Evolutionary conservation across 1,140 invertebrate species (phyloP).

Genomic region (Batillaria attramentaria): DNA sequence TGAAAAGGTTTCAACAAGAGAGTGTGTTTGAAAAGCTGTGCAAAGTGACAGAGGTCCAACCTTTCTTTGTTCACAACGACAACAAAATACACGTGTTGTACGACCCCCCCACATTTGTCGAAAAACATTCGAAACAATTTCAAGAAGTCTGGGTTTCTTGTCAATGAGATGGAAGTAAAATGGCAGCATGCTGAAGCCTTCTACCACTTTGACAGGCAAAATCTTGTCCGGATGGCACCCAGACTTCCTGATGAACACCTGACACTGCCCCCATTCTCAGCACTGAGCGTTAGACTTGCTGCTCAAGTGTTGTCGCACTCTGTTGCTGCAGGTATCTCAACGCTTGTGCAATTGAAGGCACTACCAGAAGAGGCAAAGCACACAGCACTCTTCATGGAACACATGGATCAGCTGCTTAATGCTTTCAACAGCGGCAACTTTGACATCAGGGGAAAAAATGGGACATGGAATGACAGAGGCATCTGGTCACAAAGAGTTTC

Average conservation of each 20-base stretch:
- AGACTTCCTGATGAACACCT: not conserved
- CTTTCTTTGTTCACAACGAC: not conserved
- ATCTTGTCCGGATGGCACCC: not conserved
- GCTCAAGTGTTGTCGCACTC: not conserved
- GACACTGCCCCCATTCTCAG: not conserved
- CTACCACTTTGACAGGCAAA: not conserved
- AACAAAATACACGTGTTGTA: not conserved
- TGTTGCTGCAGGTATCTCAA: not conserved
- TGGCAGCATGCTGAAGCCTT: not conserved
- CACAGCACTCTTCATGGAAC: not conserved
- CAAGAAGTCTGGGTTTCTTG: not conserved
- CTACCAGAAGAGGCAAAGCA: not conserved
- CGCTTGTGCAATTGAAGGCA: not conserved
- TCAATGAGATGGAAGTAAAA: not conserved
- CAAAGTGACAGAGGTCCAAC: not conserved
- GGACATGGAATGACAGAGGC: not conserved
- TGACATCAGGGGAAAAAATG: not conserved
- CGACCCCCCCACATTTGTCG: not conserved
- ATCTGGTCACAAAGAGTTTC: not conserved
- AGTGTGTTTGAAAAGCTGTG: not conserved
- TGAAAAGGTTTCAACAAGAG: too few relatives aligned
- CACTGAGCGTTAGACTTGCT: not conserved
- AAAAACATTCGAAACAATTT: not conserved
- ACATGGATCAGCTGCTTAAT: not conserved
- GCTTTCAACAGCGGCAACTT: not conserved